Conservation (phyloP, 1,140 invertebrate species). For the Pseudomyrmex flavicornis region DNA sequence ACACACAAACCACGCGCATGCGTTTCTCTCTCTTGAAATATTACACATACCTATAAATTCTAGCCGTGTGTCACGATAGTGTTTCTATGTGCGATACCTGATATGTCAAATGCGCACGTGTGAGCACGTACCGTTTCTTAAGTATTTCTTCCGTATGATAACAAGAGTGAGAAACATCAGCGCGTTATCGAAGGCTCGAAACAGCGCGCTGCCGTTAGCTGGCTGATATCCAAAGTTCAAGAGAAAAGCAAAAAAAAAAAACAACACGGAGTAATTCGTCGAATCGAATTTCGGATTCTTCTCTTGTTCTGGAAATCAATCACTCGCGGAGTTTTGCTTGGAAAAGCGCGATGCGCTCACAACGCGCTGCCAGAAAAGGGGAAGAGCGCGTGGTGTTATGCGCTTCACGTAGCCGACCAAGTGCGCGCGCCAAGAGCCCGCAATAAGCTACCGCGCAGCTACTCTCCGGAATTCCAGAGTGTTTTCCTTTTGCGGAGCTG, state of each 20-base stretch:
- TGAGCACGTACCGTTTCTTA: neutral
- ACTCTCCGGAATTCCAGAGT: slow-evolving; percentile 67
- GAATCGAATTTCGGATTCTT: neutral
- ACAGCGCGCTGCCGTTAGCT: slow-evolving; percentile 40
- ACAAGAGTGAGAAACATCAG: neutral
- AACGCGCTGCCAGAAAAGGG: slow-evolving; percentile 52
- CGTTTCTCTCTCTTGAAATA: too few relatives aligned
- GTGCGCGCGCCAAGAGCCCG: slow-evolving; percentile 59
- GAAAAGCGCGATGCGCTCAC: slow-evolving; percentile 17
- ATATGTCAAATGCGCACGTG: neutral
- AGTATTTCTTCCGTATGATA: neutral
- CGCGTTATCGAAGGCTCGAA: neutral
- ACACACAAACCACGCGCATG: too few relatives aligned
- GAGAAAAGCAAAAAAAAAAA: slow-evolving; percentile 11
- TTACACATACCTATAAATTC: too few relatives aligned
- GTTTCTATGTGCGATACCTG: too few relatives aligned
- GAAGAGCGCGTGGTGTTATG: slow-evolving; percentile 52
- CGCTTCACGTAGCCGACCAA: slow-evolving; percentile 60
- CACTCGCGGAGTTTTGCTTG: slow-evolving; percentile 11
- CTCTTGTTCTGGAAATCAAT: slow-evolving; percentile 47
- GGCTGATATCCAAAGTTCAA: slow-evolving; percentile 50
- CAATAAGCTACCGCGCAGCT: slow-evolving; percentile 44
- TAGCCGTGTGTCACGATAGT: too few relatives aligned
- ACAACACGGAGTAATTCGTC: neutral
- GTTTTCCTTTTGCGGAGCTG: slow-evolving; percentile 61